These are phyloP conservation scores for Aphelenchoides besseyi DNA, from an alignment of 1,140 invertebrate species.

Conservation along the genomic window DNA sequence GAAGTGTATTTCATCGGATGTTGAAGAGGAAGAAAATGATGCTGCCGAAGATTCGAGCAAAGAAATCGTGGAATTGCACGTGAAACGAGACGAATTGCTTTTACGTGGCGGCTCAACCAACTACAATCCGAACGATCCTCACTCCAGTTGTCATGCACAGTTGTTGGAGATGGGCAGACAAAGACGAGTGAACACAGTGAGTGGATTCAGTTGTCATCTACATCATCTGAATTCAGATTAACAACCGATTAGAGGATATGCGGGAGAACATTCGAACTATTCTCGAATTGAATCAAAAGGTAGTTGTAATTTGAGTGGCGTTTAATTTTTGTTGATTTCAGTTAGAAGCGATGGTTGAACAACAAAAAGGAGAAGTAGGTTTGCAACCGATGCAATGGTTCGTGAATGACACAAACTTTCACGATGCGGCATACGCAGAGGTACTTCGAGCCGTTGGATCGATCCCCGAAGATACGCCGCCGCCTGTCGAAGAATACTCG, in stretches of 20 bases:
- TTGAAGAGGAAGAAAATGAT: not conserved
- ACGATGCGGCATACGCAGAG: not conserved
- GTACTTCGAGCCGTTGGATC: not conserved
- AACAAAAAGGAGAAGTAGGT: not conserved
- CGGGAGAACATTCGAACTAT: not conserved
- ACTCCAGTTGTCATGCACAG: not conserved
- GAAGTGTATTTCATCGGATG: not conserved
- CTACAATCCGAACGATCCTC: conserved; percentile 8
- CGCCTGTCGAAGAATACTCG: not conserved
- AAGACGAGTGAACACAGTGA: not conserved
- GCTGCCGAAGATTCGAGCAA: not conserved
- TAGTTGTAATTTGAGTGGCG: not conserved
- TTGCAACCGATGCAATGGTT: not conserved
- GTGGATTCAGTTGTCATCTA: not conserved
- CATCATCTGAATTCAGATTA: not conserved
- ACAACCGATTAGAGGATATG: conserved; percentile 17
- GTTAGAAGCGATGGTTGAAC: conserved; percentile 9
- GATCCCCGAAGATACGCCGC: not conserved
- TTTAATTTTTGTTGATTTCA: conserved; percentile 15
- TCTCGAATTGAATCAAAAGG: conserved; percentile 5
- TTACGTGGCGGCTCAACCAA: not conserved
- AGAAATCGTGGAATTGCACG: not conserved
- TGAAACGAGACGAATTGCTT: conserved; percentile 7
- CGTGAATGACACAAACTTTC: not conserved
- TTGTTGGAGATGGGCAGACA: not conserved